Evolutionary conservation across 2,888 invertebrate genomes (phyloP), one percentile per base, ranked within the genome.

Genomic region (Azorinus chamasolen): DNA sequence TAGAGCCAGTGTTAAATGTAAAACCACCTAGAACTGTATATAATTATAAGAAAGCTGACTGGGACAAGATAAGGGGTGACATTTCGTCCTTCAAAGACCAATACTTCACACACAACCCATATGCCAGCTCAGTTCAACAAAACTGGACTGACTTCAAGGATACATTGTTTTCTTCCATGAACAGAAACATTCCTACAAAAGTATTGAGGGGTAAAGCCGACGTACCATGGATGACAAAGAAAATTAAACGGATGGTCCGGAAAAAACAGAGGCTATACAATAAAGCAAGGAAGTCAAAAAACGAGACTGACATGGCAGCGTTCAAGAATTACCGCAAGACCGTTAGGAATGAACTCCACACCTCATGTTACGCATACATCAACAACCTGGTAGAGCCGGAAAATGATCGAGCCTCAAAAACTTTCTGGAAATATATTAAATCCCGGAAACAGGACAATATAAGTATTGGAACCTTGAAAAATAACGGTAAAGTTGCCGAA

Each of bases 381-480:
- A n/a, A n/a, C n/a, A n/a, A n/a, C n/a, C n/a, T n/a, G n/a, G n/a
- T n/a, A n/a, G n/a, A n/a, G n/a, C n/a, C n/a, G n/a, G n/a, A n/a
- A n/a, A n/a, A 48, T 20, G 71, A 71, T 27, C n/a, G n/a, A 18
- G 18, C 58, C 0, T 53, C 53, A 14, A 53, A 59, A 37, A 22
- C 27, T 16, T 65, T 64, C 25, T 65, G 59, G 45, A 65, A 59
- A 45, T 59, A 48, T 22, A 58, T 64, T 12, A 71, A 71, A 43
- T 37, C 70, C 2, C 37, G 57, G n/a, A 63, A 63, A 50, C 71
- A 68, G 50, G 68, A 68, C 53, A 25, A 39, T 16, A 27, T 59
- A 51, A 58, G 58, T 18, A 63, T 58, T 25, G 63, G 63, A 58
- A 51, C 63, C 1, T 57, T 71, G 12, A 71, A 63, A 57, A 8